Evolutionary conservation across 2,888 invertebrate genomes (phyloP).

Genomic region (Chydorus sphaericus): DNA sequence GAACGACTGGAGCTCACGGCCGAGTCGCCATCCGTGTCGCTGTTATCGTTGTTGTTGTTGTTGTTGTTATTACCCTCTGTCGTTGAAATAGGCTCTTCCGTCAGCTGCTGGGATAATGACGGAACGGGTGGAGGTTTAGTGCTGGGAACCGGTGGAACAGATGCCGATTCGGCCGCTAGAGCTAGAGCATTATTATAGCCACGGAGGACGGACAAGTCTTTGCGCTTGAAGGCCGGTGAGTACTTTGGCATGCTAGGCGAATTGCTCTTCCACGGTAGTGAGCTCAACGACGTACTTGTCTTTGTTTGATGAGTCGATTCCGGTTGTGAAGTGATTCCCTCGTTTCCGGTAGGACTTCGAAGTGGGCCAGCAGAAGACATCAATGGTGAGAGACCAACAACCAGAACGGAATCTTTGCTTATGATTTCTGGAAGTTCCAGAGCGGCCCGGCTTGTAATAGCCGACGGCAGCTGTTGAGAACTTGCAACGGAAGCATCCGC

Average conservation of each 20-base stretch:
- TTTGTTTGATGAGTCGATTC: constrained; percentile 16
- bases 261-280: constrained; percentile 28
- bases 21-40: constrained; percentile 70
- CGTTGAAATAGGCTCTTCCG: background rate
- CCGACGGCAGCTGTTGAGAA: constrained; percentile 20
- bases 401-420: constrained; percentile 46
- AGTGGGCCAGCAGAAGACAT: too few relatives aligned
- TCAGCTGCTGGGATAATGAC: background rate
- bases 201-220: constrained; percentile 49
- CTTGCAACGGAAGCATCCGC: constrained; percentile 32
- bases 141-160: too few relatives aligned
- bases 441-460: background rate
- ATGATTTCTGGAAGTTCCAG: constrained; percentile 69
- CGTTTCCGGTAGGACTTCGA: background rate
- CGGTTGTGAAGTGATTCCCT: constrained; percentile 15
- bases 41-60: background rate
- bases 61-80: background rate
- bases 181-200: background rate
- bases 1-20: constrained; percentile 73
- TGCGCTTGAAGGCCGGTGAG: constrained; percentile 65
- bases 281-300: constrained; percentile 18
- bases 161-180: background rate
- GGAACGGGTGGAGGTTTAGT: background rate
- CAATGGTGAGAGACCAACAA: constrained; percentile 13
- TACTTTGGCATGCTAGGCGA: constrained; percentile 47